These are phyloP conservation scores for Corythornis vintsioides DNA, from an alignment of 2,113 vertebrate genomes.

Conservation along the genomic window DNA sequence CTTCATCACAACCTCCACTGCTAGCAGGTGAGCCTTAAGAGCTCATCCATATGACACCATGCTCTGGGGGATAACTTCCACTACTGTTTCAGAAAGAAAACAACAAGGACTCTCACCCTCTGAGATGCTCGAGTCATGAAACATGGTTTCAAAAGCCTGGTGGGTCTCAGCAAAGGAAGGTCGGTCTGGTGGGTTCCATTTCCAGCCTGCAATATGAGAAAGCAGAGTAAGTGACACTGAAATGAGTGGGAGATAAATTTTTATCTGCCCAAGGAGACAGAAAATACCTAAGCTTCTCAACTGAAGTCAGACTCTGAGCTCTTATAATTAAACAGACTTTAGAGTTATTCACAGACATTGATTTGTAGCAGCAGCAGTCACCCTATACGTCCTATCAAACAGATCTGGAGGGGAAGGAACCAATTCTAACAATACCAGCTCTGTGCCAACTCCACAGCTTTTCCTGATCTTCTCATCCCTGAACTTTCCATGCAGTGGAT, in stretches of 20 bases:
- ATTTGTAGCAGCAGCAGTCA: not conserved
- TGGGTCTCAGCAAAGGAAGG: constrained; percentile 96
- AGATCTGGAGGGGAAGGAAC: not conserved
- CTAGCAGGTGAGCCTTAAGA: not conserved
- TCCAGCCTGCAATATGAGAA: constrained; percentile 84
- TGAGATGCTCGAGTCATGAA: constrained; percentile 97
- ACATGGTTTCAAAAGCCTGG: constrained; percentile 99
- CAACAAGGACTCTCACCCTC: constrained; percentile 81
- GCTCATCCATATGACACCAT: not conserved
- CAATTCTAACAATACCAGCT: not conserved
- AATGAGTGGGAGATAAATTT: not conserved
- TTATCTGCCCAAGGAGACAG: not conserved
- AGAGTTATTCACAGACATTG: not conserved
- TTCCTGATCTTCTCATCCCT: not conserved
- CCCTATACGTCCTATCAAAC: not conserved
- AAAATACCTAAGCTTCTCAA: not conserved
- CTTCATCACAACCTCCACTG: not conserved
- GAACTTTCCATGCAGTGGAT: not conserved
- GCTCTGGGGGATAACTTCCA: not conserved
- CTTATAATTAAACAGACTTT: not conserved
- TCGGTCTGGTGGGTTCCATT: constrained; percentile 94
- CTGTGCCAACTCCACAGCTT: not conserved
- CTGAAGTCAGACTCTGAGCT: not conserved
- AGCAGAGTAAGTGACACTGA: not conserved
- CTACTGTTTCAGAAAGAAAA: not conserved